Base-by-base conservation (phyloP, 2,888 invertebrate species). In the Desoria tigrina region DNA sequence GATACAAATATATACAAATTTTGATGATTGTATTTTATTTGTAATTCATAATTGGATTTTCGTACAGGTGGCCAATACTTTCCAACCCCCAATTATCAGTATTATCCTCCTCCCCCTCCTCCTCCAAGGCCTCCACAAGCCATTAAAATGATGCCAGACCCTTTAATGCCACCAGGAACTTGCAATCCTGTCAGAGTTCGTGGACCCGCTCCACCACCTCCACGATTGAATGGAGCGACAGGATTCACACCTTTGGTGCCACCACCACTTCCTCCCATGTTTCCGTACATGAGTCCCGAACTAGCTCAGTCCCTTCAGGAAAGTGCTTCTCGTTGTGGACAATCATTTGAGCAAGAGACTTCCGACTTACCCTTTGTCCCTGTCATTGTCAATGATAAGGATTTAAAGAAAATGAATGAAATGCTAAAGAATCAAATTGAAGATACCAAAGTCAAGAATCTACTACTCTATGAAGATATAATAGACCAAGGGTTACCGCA, bases 251-350 rank as follows among this genome's bases (percentile, higher is more conserved):
- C 71, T 11, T 45, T 73, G 2, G 32, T 32, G 9, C 65, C 66
- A 18, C 74, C 74, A 11, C 74, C 74, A 9, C 39, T 73, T 42
- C 74, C 74, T 6, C 74, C 74, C 6, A 62, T 68, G 32, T 74
- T 74, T 58, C 72, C 72, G 0, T 74, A 71, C 66, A 37, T 69
- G 42, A 68, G 65, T n/a, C 60, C 58, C 14, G 59, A 54, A n/a
- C 49, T 63, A 1, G 57, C 58, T 3, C 50, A 62, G 23, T 60
- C 64, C 1, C 26, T 65, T 59, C 42, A 49, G 4, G 21, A 39
- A 26, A 42, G 57, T 9, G 42, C 55, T 4, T 37, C 58, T 11
- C 57, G 49, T 21, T 61, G 45, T 55, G 63, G 59, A 14, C 32
- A 64, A 39, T 56, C 24, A 21, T 60, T 61, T 42, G 58, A 60